Evolutionary conservation across 2,888 invertebrate genomes (phyloP), one percentile per base, ranked within the genome.

Genomic region (Bombylius discolor): DNA sequence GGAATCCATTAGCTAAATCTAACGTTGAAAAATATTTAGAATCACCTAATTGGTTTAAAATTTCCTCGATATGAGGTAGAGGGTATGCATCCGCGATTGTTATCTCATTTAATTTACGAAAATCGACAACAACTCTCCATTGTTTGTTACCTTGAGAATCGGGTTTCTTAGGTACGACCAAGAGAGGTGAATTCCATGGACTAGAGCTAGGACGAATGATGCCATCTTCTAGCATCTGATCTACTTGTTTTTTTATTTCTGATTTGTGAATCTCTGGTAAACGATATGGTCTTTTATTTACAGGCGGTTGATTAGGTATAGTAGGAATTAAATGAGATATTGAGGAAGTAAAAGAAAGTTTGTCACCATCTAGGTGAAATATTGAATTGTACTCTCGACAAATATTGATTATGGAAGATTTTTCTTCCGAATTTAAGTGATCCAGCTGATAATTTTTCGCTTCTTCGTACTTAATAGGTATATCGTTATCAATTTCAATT

Each of bases 1-100:
- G 70, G 59, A 67, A 72, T 1, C 70, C 70, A 5, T 62, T 63
- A 4, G 70, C 64, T 39, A 72, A 55, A 58, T 71, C 72, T 48
- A 72, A 44, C 1, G 65, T 66, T 2, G 66, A 63, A 55, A 71
- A 71, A 59, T 71, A 70, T 60, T 65, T 63, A 5, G 65, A 60
- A 52, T 65, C 61, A 34, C 69, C 67, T 56, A 71, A 53, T 61
- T 68, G 64, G 56, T 69, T 68, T 32, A 70, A 56, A 49, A 71
- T 69, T 49, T 69, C 66, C 6, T 58, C 58, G 6, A 70, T 70
- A 56, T 67, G 67, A 0, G 70, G 68, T 39, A 70, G 53, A 6
- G 70, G 70, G 56, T 64, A 69, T 5, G 62, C 56, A 53, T 71
- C 67, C 5, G 62, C 64, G 5, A 68, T 61, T 4, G 71, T 71